These are phyloP conservation scores for Nycteola revayana DNA, from an alignment of 2,888 invertebrate genomes.

Conservation along the genomic window DNA sequence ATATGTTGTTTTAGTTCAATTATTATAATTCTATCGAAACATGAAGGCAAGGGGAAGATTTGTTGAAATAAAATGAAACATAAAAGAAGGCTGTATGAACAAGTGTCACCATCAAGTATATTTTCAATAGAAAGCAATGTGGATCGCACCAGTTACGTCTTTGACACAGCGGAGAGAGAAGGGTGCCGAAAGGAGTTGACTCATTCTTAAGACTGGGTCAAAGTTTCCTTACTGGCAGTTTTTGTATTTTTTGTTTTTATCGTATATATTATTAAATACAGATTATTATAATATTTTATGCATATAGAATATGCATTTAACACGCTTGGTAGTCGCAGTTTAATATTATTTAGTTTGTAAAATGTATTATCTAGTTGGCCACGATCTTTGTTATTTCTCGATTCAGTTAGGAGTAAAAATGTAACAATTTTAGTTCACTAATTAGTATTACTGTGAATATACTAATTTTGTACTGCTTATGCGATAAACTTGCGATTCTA, in stretches of 20 bases:
- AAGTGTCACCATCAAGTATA: too few relatives aligned
- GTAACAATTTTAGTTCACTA: background rate
- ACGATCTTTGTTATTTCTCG: slow-evolving; percentile 22
- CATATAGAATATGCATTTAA: slow-evolving; percentile 28
- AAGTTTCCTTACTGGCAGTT: slow-evolving; percentile 13
- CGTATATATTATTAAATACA: slow-evolving; percentile 29
- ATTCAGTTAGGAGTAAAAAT: slow-evolving; percentile 18
- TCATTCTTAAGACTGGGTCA: too few relatives aligned
- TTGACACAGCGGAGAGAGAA: too few relatives aligned
- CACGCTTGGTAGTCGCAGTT: slow-evolving; percentile 14
- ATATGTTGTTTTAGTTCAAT: too few relatives aligned
- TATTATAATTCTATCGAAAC: too few relatives aligned
- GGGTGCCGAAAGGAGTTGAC: too few relatives aligned
- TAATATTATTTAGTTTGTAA: slow-evolving; percentile 29
- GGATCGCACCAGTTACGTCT: too few relatives aligned
- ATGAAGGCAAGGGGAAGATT: too few relatives aligned
- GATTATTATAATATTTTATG: slow-evolving; percentile 30
- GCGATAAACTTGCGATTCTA: background rate
- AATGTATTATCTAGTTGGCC: slow-evolving; percentile 23
- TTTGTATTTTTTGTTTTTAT: slow-evolving; percentile 16
- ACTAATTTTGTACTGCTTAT: background rate
- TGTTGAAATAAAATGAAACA: too few relatives aligned
- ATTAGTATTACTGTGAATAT: background rate
- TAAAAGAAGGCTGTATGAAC: too few relatives aligned
- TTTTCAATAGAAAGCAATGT: too few relatives aligned